Evolutionary conservation across 2,797 vertebrate genomes (phyloP).

Genomic region (Pseudomugil tenellus): DNA sequence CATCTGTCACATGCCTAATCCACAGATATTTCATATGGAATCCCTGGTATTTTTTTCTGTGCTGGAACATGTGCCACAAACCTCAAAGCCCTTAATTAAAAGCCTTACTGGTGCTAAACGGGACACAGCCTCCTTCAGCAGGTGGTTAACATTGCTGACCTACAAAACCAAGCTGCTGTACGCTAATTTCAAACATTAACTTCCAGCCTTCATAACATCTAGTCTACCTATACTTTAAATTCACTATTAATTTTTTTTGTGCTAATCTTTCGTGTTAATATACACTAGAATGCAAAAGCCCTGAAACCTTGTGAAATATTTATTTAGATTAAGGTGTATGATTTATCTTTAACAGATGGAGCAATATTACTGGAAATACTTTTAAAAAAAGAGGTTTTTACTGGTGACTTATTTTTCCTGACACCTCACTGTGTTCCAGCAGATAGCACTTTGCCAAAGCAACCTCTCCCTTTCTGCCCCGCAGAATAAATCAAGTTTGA

Average conservation of each 20-base stretch:
- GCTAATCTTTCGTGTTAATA: background rate
- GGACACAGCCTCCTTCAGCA: constrained; percentile 51
- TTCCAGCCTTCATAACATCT: background rate
- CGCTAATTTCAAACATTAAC: background rate
- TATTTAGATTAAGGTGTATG: background rate
- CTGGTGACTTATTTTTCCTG: too few species aligned
- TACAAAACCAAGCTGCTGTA: constrained; percentile 32
- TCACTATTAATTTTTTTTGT: background rate
- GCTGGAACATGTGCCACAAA: constrained; percentile 47
- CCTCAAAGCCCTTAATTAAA: constrained; percentile 66
- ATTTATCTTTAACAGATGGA: constrained; percentile 29
- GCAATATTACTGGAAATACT: constrained; percentile 2
- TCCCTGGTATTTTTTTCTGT: constrained; percentile 75
- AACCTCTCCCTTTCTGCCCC: background rate
- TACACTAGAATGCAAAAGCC: background rate
- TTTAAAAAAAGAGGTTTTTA: too few species aligned
- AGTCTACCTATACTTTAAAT: background rate
- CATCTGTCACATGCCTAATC: constrained; percentile 77
- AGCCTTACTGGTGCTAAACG: constrained; percentile 42
- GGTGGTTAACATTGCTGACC: constrained; percentile 46
- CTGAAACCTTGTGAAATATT: background rate
- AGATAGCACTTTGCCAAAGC: constrained; percentile 7
- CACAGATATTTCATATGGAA: constrained; percentile 69
- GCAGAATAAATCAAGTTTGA: background rate
- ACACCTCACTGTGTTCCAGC: background rate